A percentile compares a stretch with the other conserved stretches of the same genome.
These are phyloP conservation scores for Brachypteracias leptosomus DNA, from an alignment of 2,113 vertebrate species.

Conservation along the genomic window DNA sequence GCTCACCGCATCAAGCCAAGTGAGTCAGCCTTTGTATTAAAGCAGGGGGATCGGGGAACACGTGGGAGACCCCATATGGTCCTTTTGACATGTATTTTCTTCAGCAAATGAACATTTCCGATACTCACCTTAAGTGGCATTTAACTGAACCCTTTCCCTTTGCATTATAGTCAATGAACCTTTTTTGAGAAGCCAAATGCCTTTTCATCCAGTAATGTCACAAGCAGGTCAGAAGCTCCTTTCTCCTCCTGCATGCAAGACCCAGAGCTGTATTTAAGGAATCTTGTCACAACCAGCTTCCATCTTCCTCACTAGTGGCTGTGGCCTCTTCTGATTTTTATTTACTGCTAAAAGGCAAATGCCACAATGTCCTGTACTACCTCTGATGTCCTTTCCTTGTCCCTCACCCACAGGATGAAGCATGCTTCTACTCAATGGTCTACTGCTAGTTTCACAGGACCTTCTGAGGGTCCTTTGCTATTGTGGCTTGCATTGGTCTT, in stretches of 20 bases:
- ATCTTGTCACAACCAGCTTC: neutral
- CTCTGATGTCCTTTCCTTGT: neutral
- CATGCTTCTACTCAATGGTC: neutral
- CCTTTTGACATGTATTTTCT: neutral
- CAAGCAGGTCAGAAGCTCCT: neutral
- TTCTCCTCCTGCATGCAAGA: neutral
- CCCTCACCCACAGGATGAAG: neutral
- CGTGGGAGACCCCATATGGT: rapidly evolving
- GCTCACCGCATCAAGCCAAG: neutral
- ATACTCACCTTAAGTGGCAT: neutral
- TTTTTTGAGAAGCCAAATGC: neutral
- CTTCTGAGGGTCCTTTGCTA: neutral
- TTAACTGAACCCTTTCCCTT: neutral
- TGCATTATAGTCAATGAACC: neutral
- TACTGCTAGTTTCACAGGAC: neutral
- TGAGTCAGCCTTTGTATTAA: neutral
- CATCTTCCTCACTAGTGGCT: neutral
- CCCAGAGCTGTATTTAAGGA: neutral
- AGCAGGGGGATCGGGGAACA: neutral
- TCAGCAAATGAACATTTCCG: neutral
- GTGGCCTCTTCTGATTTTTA: neutral
- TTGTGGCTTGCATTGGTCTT: neutral
- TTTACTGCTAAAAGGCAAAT: neutral
- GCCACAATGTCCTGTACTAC: neutral
- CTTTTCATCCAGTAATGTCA: neutral